Evolutionary conservation across 2,888 invertebrate species (phyloP).

Genomic region (Biston betularia): DNA sequence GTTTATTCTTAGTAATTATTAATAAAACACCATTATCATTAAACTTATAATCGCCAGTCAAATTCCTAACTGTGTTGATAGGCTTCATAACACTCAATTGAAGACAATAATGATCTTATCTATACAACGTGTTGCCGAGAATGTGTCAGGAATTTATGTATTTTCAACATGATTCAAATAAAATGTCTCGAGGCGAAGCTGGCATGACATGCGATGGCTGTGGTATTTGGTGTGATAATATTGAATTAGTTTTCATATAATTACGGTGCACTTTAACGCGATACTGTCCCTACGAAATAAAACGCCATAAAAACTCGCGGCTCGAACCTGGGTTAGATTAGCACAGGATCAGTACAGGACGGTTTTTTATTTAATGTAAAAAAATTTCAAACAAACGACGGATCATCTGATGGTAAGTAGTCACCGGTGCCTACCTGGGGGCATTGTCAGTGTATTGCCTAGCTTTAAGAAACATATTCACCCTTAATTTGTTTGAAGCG

Average conservation of each 20-base stretch:
- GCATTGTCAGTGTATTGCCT: too few relatives aligned
- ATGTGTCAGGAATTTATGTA: slow-evolving; percentile 17
- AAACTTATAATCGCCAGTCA: slow-evolving; percentile 17
- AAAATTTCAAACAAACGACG: too few relatives aligned
- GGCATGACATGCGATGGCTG: not conserved
- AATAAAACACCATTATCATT: slow-evolving; percentile 14
- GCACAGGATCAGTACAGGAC: too few relatives aligned
- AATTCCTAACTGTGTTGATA: slow-evolving; percentile 16
- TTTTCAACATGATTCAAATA: slow-evolving; percentile 27
- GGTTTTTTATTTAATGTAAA: too few relatives aligned
- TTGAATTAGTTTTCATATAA: slow-evolving; percentile 11
- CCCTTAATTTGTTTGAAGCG: too few relatives aligned
- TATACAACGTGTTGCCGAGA: slow-evolving; percentile 17
- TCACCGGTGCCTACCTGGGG: too few relatives aligned
- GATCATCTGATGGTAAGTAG: too few relatives aligned
- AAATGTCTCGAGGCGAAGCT: slow-evolving; percentile 10
- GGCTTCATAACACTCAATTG: slow-evolving; percentile 26
- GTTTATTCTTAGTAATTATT: not conserved
- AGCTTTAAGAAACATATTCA: too few relatives aligned
- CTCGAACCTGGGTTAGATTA: too few relatives aligned
- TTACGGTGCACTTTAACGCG: not conserved
- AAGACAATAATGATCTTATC: slow-evolving; percentile 32
- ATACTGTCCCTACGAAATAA: not conserved
- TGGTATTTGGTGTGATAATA: slow-evolving; percentile 15
- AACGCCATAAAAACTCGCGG: too few relatives aligned